Percentiles rank a stretch among this genome's conserved stretches.
Evolutionary conservation across 2,888 invertebrate species (phyloP).

Genomic region (Melieria crassipennis): DNA sequence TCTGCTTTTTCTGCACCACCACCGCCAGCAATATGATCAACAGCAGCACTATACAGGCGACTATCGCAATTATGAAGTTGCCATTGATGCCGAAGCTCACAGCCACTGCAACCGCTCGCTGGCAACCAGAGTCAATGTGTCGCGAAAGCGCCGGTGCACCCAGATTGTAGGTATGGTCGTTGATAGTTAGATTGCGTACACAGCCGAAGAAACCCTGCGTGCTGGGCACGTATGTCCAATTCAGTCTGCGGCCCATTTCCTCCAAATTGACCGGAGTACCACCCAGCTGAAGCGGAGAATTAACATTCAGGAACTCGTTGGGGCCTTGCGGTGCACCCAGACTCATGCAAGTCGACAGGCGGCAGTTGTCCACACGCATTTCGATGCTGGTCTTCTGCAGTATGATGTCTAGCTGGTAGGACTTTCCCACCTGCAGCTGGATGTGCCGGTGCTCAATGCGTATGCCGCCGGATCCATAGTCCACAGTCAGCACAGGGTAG

Average conservation of each 20-base stretch:
- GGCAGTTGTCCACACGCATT: constrained; percentile 82
- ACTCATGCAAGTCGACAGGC: constrained; percentile 76
- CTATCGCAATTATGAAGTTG: constrained; percentile 88
- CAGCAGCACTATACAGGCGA: constrained; percentile 84
- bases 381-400: constrained; percentile 74
- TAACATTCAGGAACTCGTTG: constrained; percentile 81
- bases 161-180: constrained; percentile 88
- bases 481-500: constrained; percentile 82
- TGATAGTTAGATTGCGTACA: constrained; percentile 89
- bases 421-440: constrained; percentile 83
- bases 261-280: constrained; percentile 76
- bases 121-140: constrained; percentile 80
- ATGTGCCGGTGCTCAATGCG: constrained; percentile 76
- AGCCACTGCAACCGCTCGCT: constrained; percentile 77
- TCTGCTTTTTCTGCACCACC: constrained; percentile 87
- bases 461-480: constrained; percentile 87
- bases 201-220: constrained; percentile 85
- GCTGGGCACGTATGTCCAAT: constrained; percentile 78
- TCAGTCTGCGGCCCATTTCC: constrained; percentile 71
- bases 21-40: constrained; percentile 86
- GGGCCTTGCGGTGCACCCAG: constrained; percentile 76
- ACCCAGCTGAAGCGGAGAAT: constrained; percentile 88
- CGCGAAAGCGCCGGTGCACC: constrained; percentile 79
- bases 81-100: constrained; percentile 86
- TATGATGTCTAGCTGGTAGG: constrained; percentile 87